phyloP scores from a whole-genome alignment of 2,888 invertebrate species.

The Girardia tigrina region DNA sequence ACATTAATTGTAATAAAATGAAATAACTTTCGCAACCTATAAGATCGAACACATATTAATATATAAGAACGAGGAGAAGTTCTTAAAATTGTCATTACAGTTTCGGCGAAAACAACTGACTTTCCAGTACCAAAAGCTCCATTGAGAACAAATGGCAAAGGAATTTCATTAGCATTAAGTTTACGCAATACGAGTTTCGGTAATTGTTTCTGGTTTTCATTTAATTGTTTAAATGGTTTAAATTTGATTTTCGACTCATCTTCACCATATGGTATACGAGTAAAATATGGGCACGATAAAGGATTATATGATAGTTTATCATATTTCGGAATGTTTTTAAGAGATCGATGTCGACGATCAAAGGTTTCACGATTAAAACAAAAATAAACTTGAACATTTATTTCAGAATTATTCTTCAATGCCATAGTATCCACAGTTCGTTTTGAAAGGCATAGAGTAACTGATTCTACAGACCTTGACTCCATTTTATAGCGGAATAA shows the following conservation, averaged over 20 bases:
- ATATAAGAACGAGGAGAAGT: neutral
- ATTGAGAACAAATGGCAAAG: neutral
- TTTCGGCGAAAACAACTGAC: neutral
- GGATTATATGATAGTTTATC: slow-evolving; percentile 5
- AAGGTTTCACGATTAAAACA: neutral
- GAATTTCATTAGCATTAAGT: neutral
- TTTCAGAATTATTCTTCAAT: neutral
- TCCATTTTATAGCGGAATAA: neutral
- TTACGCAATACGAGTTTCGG: neutral
- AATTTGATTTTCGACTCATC: neutral
- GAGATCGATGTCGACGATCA: neutral
- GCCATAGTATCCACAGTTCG: neutral
- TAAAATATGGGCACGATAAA: neutral
- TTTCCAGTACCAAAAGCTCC: slow-evolving; percentile 1
- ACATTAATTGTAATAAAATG: neutral
- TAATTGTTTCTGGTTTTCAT: neutral
- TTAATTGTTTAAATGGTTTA: neutral
- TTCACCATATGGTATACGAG: neutral
- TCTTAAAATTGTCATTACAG: neutral
- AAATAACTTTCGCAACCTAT: neutral
- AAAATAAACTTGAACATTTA: neutral
- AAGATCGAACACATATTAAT: neutral
- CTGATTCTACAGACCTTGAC: neutral
- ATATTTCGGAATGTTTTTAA: slow-evolving; percentile 11
- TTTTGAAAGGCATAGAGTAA: neutral